Percentiles rank a stretch among this genome's conserved stretches.
Conservation (phyloP, 2,113 vertebrate species). For the Sporophila hypoxantha region DNA sequence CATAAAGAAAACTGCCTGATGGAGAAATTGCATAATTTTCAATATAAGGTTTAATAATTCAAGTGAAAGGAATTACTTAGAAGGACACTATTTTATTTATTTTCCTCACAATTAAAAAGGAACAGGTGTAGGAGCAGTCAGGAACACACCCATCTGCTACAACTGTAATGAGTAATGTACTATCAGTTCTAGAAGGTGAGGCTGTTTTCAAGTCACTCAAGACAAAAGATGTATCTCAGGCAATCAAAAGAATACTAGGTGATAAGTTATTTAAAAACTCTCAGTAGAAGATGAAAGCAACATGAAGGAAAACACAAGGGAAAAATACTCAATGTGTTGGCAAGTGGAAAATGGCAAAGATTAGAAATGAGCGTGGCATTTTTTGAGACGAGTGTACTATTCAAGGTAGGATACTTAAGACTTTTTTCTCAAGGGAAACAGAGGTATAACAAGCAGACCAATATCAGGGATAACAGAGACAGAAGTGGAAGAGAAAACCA, state of each 20-base stretch:
- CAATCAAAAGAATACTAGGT: not conserved
- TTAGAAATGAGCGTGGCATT: not conserved
- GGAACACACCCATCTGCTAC: not conserved
- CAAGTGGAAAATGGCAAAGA: not conserved
- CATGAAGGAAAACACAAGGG: not conserved
- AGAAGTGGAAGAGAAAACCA: not conserved
- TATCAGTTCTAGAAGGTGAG: not conserved
- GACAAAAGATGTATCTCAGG: not conserved
- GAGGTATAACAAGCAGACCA: not conserved
- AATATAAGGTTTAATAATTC: not conserved
- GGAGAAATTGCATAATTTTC: not conserved
- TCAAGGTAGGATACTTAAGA: not conserved
- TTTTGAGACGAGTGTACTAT: not conserved
- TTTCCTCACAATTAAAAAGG: not conserved
- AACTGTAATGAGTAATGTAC: not conserved
- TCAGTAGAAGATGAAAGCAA: not conserved
- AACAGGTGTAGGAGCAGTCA: not conserved
- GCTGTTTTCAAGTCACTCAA: not conserved
- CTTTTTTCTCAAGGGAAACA: not conserved
- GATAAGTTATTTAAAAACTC: not conserved
- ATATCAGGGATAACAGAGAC: not conserved
- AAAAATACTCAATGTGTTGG: not conserved
- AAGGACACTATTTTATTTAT: not conserved
- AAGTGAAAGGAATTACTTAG: not conserved
- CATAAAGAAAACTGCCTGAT: not conserved